Evolutionary conservation across 53 echinoderm and acorn worm genomes (phyloP), one percentile per base, ranked within the genome.

Genomic region (Hippasteria phrygiana): DNA sequence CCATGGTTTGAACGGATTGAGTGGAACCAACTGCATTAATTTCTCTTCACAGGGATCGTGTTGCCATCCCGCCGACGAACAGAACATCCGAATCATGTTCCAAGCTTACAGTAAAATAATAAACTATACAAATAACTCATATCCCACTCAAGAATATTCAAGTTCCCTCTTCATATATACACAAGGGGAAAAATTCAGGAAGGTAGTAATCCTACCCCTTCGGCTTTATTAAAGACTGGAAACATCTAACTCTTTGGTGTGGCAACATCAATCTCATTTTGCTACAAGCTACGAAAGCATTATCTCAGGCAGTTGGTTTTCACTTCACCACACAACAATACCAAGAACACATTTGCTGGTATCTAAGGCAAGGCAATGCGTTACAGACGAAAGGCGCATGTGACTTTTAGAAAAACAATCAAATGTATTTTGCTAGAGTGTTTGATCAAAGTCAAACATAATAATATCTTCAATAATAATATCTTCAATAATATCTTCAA

Each of bases 221-320:
- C 32, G 71, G 43, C 46, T 76, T 47, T 76, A 55, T 37, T 13
- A 47, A 56, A 59, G 38, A 35, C 37, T 78, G 78, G 34, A 38
- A 34, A 56, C 34, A 59, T 59, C 22, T 40, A 16, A 9, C 77
- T 77, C 55, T n/a, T 4, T 11, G 39, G 36, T 78, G 10, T 38
- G 7, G 78, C 59, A 78, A 78, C 38, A 54, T 59, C 11, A 39
- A 59, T 55, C 28, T 18, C 12, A 13, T 59, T 22, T 55, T 26
- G 67, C 35, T 36, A 2, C 4, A 13, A 64, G 64, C 64, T 3
- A 64, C 18, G 54, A 16, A 16, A 16, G 59, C 8, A 17, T 59
- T 2, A 24, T 59, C 59, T 22, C 59, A 20, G 26, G 16, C 0
- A 17, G 20, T 16, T 16, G 54, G 54, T 54, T 54, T n/a, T n/a